These are phyloP conservation scores for Helostoma temminkii DNA, from an alignment of 2,797 vertebrate species.

Conservation along the genomic window DNA sequence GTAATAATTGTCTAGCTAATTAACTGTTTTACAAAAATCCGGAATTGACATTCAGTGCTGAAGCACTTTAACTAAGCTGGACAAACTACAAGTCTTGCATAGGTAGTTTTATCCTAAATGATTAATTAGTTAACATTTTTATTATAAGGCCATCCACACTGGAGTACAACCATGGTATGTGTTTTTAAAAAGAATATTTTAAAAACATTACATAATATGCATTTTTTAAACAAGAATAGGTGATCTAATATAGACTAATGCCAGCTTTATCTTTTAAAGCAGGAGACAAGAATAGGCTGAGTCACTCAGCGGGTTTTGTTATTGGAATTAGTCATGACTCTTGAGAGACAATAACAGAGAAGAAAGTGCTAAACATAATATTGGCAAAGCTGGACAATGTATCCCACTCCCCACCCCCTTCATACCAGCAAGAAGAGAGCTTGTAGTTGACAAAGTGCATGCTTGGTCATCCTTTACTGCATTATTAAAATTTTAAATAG, in stretches of 20 bases:
- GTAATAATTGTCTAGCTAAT: conserved; percentile 43
- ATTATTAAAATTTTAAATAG: conserved; percentile 15
- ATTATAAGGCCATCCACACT: too few relatives aligned
- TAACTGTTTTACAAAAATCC: conserved; percentile 20
- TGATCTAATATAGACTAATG: conserved; percentile 2
- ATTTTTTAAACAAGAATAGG: neutral
- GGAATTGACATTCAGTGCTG: conserved; percentile 1
- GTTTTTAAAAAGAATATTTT: too few relatives aligned
- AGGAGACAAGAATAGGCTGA: conserved; percentile 33
- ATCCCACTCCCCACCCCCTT: conserved; percentile 32
- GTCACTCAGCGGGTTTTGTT: conserved; percentile 43
- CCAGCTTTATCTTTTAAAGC: conserved; percentile 18
- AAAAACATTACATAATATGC: neutral
- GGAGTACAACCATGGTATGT: too few relatives aligned
- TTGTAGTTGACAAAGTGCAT: neutral
- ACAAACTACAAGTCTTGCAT: neutral
- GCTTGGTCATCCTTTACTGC: conserved; percentile 17
- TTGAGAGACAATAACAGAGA: conserved; percentile 52
- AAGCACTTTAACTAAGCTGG: neutral
- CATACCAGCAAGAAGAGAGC: conserved; percentile 18
- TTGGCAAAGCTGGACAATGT: conserved; percentile 22
- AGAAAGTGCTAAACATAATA: conserved; percentile 31
- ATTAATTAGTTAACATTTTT: too few relatives aligned
- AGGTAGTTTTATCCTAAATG: too few relatives aligned
- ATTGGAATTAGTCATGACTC: conserved; percentile 50